Evolutionary conservation across 2,797 vertebrate genomes (phyloP).

Genomic region (Sparus aurata): DNA sequence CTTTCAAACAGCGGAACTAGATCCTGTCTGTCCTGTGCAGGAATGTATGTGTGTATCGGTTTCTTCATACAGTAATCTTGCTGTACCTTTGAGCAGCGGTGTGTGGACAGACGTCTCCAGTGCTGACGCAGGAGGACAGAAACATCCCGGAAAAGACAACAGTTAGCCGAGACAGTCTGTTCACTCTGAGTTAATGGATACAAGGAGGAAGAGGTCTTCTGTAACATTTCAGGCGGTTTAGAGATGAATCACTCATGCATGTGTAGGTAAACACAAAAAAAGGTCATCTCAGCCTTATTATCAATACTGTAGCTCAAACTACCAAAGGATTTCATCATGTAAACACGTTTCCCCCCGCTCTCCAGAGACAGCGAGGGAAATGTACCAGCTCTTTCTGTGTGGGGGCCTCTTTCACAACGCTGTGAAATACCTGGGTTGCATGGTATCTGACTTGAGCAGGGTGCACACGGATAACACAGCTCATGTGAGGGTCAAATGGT

Average conservation of each 20-base stretch:
- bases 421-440: constrained; percentile 65
- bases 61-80: constrained; percentile 1
- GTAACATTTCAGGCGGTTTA: neutral
- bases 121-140: constrained; percentile 22
- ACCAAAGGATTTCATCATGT: constrained; percentile 16
- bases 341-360: constrained; percentile 23
- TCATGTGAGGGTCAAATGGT: constrained; percentile 20
- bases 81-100: constrained; percentile 15
- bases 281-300: neutral
- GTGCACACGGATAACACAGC: constrained; percentile 25
- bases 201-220: neutral
- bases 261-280: neutral
- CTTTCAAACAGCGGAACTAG: constrained; percentile 45
- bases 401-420: constrained; percentile 51
- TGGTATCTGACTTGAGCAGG: constrained; percentile 32
- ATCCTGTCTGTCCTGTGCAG: constrained; percentile 19
- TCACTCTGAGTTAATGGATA: constrained; percentile 20
- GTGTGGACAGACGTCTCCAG: neutral
- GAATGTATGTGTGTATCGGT: constrained; percentile 1
- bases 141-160: constrained; percentile 17
- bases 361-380: constrained; percentile 2
- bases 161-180: constrained; percentile 29
- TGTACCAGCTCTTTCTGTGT: constrained; percentile 7
- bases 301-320: neutral
- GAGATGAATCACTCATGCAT: neutral